Base-by-base conservation (phyloP, 2,113 vertebrate species). In the Leptosomus discolor region DNA sequence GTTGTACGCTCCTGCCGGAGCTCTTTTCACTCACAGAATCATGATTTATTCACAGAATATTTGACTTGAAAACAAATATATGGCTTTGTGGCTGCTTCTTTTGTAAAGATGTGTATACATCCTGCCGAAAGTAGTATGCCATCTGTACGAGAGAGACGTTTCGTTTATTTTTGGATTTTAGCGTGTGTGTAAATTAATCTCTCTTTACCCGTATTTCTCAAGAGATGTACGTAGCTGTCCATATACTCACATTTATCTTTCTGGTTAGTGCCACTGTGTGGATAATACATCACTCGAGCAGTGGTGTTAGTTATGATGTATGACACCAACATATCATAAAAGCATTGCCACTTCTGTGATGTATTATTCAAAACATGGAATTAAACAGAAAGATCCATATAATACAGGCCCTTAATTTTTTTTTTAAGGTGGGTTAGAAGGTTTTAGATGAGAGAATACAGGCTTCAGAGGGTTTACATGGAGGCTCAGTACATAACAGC, bases 221-320 rank as follows among this genome's bases (percentile, higher is more conserved):
- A 94, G 84, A 89, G 50, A 86, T 30, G 21, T 92, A 79, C 1
- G 1, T 48, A 81, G 57, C 80, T 96, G 92, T 85, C 88, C 61
- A 53, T 69, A 94, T 41, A 69, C 67, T 64, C 83, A 36, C 88
- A 96, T 97, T 97, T 92, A 94, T 97, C 95, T 97, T 97, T 83
- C 83, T 94, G 93, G 92, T 94, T 95, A 39, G 5, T 91, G 94
- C 85, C 75, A 84, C 58, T 56, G 21, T 85, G 77, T 94, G 84
- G 88, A 54, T 96, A 95, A 97, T 97, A 58, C 88, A 97, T 97
- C 97, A 96, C 65, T 63, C 24, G 45, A 97, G 95, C 90, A 95
- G 85, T 85, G 80, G 80, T 95, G 90, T 94, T 97, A 56, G 79
- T 97, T 95, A 90, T 97, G 96, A 97, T 96, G 78, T 94, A 97